phyloP scores from a whole-genome alignment of 2,888 invertebrate genomes.

The Lottia scabra region DNA sequence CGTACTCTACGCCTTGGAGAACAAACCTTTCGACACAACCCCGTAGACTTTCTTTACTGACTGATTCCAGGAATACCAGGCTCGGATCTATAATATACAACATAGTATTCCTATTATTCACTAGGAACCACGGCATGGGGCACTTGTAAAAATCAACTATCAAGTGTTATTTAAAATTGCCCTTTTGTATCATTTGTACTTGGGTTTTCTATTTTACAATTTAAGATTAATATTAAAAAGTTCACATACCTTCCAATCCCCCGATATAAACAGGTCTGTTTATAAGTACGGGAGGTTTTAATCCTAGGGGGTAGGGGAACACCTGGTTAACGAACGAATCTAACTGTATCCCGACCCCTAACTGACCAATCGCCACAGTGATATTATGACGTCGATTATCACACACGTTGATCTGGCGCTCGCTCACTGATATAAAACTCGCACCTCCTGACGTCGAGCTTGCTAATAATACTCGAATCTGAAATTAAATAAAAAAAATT shows the following conservation, averaged over 20 bases:
- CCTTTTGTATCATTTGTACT: too few relatives aligned
- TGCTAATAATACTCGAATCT: not conserved
- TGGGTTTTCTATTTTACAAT: too few relatives aligned
- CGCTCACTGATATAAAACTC: not conserved
- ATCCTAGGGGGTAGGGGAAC: not conserved
- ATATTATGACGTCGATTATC: not conserved
- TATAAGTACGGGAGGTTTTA: not conserved
- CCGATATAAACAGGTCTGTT: not conserved
- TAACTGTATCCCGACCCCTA: not conserved
- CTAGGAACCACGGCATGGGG: too few relatives aligned
- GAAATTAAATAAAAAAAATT: too few relatives aligned
- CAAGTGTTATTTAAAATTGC: too few relatives aligned
- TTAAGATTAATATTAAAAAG: not conserved
- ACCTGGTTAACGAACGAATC: not conserved
- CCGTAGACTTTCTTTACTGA: constrained; percentile 3
- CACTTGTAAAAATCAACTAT: too few relatives aligned
- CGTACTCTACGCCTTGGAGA: not conserved
- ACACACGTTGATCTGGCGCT: not conserved
- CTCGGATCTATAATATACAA: not conserved
- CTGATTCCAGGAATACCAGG: not conserved
- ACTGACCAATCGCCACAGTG: not conserved
- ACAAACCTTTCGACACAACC: constrained; percentile 11
- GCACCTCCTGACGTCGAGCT: not conserved
- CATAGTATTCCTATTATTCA: too few relatives aligned
- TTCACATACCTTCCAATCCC: not conserved